A percentile compares a stretch with the other conserved stretches of the same genome.
phyloP scores from a whole-genome alignment of 2,888 invertebrate genomes.

The Mythimna vitellina region DNA sequence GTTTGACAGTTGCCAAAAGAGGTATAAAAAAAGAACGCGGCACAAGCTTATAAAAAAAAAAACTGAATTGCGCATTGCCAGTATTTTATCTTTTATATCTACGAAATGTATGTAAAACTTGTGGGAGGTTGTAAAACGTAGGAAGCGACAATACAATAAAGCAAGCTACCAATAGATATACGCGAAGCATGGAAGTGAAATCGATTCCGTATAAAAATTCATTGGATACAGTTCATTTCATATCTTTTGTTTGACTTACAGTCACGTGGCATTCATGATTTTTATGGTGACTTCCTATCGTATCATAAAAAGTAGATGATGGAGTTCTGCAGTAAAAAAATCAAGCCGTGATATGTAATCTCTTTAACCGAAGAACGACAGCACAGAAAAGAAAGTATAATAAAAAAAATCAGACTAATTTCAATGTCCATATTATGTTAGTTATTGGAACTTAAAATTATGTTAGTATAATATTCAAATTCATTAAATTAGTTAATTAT shows the following conservation, averaged over 20 bases:
- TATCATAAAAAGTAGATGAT: slow-evolving; percentile 41
- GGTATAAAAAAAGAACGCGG: slow-evolving; percentile 15
- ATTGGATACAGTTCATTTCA: slow-evolving; percentile 63
- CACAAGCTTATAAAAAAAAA: slow-evolving; percentile 25
- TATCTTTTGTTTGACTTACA: slow-evolving; percentile 70
- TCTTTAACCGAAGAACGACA: slow-evolving; percentile 3
- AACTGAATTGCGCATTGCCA: slow-evolving; percentile 13
- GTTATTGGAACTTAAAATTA: no score
- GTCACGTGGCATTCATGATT: slow-evolving; percentile 29
- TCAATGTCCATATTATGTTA: no score
- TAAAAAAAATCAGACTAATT: no score
- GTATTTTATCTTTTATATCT: slow-evolving; percentile 38
- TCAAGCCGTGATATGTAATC: slow-evolving; percentile 25
- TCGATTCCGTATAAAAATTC: slow-evolving; percentile 71
- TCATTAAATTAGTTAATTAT: no score
- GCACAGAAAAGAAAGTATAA: not conserved
- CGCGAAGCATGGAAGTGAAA: slow-evolving; percentile 45
- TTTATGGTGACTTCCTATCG: slow-evolving; percentile 46
- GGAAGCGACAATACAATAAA: slow-evolving; percentile 60
- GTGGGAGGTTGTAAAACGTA: slow-evolving; percentile 65
- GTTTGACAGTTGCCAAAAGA: slow-evolving; percentile 29
- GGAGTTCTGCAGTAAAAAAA: slow-evolving; percentile 23
- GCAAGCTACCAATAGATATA: slow-evolving; percentile 56
- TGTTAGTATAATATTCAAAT: no score
- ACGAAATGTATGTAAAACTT: slow-evolving; percentile 57